Conservation (phyloP, 2,888 invertebrate genomes). For the Nymphalis c-album region DNA sequence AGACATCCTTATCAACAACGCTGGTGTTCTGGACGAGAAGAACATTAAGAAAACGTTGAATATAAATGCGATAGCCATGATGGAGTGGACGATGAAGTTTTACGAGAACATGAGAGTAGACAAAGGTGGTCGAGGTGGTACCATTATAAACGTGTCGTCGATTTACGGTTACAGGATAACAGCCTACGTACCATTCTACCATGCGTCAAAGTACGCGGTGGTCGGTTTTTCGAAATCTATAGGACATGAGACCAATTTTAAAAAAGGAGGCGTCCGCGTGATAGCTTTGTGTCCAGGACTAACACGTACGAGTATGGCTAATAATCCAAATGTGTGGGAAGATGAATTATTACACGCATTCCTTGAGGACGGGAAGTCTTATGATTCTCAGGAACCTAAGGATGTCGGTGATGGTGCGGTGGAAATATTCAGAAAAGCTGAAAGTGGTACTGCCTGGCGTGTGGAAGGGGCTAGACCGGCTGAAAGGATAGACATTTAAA, state of each 20-base stretch:
- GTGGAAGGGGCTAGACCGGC: slow-evolving; percentile 40
- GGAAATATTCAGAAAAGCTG: slow-evolving; percentile 51
- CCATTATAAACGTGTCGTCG: slow-evolving; percentile 83
- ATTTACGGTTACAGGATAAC: slow-evolving; percentile 75
- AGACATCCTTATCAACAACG: slow-evolving; percentile 64
- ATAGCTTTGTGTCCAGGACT: slow-evolving; percentile 68
- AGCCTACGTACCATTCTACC: slow-evolving; percentile 76
- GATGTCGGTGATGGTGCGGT: slow-evolving; percentile 46
- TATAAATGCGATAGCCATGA: slow-evolving; percentile 52
- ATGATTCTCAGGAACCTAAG: slow-evolving; percentile 44
- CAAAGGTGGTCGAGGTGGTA: slow-evolving; percentile 79
- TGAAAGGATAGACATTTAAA: slow-evolving; percentile 27
- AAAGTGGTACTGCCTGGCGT: slow-evolving; percentile 64
- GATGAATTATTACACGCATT: slow-evolving; percentile 34
- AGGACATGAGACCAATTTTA: slow-evolving; percentile 61
- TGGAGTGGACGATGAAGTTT: slow-evolving; percentile 67
- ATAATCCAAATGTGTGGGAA: slow-evolving; percentile 28
- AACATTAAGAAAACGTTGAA: slow-evolving; percentile 43
- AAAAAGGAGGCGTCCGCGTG: slow-evolving; percentile 68
- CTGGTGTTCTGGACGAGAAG: slow-evolving; percentile 51
- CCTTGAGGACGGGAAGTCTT: slow-evolving; percentile 23
- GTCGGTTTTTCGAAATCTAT: slow-evolving; percentile 68
- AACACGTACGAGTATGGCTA: slow-evolving; percentile 53
- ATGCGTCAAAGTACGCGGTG: slow-evolving; percentile 79
- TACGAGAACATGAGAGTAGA: slow-evolving; percentile 78